Conservation (phyloP, 2,797 vertebrate species). For the Hoplostethus mediterraneus region DNA sequence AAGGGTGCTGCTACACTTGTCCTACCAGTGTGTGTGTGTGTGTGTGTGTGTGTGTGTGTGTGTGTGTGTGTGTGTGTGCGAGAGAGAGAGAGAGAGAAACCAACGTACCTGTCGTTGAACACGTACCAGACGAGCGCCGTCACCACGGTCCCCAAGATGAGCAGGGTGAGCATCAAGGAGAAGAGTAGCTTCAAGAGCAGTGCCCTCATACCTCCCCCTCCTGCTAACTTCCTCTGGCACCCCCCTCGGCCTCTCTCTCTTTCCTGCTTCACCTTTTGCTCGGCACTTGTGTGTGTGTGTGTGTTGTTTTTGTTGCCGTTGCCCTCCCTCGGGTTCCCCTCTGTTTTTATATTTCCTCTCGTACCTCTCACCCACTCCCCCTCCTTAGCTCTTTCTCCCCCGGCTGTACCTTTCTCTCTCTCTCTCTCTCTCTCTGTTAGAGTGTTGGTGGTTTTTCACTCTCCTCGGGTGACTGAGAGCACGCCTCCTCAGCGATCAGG, state of each 20-base stretch:
- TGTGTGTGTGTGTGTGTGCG: neutral
- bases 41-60: neutral
- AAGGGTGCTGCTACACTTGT: too few relatives aligned
- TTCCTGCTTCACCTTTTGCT: slow-evolving; percentile 4
- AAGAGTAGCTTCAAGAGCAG: slow-evolving; percentile 47
- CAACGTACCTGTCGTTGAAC: slow-evolving; percentile 67
- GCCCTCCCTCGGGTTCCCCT: neutral
- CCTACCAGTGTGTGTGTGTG: neutral
- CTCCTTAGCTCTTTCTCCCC: neutral
- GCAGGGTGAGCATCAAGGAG: slow-evolving; percentile 56
- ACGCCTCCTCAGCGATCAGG: slow-evolving; percentile 21
- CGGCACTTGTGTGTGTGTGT: neutral
- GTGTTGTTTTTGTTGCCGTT: neutral
- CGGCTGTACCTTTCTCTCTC: neutral
- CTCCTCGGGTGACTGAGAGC: neutral
- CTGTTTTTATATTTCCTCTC: slow-evolving; percentile 13
- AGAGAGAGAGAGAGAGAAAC: too few relatives aligned
- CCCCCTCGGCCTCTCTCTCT: slow-evolving; percentile 16
- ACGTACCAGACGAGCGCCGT: slow-evolving; percentile 67
- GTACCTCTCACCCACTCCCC: neutral
- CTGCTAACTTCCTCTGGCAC: slow-evolving; percentile 13
- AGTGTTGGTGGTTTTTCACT: slow-evolving; percentile 16
- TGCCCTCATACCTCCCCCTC: slow-evolving; percentile 64
- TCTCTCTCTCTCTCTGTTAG: neutral
- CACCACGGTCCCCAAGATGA: slow-evolving; percentile 68